Conservation (phyloP, 2,113 vertebrate species). For the Odocoileus virginianus region DNA sequence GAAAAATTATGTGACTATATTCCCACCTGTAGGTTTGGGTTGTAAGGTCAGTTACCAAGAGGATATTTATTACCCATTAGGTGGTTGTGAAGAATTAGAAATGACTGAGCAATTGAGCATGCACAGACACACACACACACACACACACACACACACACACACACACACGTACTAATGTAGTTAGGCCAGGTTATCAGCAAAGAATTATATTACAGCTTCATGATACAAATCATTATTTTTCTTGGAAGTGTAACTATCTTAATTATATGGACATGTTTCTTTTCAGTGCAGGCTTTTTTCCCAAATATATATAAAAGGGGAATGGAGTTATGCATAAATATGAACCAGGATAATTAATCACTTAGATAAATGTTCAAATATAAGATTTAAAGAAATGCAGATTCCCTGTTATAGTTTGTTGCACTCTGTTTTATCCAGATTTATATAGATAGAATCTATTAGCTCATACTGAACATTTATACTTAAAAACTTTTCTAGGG, state of each 20-base stretch:
- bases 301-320: neutral
- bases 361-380: neutral
- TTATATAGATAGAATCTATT: neutral
- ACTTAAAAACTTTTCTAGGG: neutral
- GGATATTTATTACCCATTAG: neutral
- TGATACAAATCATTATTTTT: neutral
- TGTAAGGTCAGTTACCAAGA: neutral
- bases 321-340: neutral
- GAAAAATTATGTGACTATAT: neutral
- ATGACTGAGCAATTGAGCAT: neutral
- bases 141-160: neutral
- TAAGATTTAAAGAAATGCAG: neutral
- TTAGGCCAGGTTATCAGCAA: neutral
- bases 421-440: neutral
- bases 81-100: neutral
- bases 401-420: neutral
- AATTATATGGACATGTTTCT: neutral
- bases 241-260: neutral
- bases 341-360: neutral
- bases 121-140: neutral
- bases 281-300: neutral
- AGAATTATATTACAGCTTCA: slow-evolving; percentile 1
- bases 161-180: neutral
- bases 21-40: neutral
- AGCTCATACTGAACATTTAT: neutral